Percentiles rank a stretch among this genome's conserved stretches.
These are phyloP conservation scores for Regulus satrapa DNA, from an alignment of 2,113 vertebrate species.

Conservation along the genomic window DNA sequence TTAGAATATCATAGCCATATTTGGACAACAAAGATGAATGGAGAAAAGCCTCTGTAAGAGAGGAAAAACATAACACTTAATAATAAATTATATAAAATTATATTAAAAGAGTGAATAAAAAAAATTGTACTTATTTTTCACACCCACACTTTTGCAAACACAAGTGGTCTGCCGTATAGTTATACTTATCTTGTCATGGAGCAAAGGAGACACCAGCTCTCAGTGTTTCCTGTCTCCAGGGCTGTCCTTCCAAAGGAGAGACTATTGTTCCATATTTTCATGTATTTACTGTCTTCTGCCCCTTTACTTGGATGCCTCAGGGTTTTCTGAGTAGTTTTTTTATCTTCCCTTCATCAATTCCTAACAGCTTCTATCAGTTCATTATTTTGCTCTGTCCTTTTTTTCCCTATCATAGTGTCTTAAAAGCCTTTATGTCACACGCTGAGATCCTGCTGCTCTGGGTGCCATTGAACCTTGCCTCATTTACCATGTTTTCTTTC, in stretches of 20 bases:
- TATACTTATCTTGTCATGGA: fast-evolving
- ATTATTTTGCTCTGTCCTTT: background rate
- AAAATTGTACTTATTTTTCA: background rate
- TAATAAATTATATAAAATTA: background rate
- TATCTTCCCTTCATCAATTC: background rate
- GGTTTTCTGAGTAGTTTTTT: background rate
- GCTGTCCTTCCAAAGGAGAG: background rate
- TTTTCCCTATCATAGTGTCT: background rate
- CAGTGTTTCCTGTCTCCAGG: background rate
- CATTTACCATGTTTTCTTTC: background rate
- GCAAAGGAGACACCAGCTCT: background rate
- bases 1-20: background rate
- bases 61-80: background rate
- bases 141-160: background rate
- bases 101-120: background rate
- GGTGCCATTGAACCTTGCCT: background rate
- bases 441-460: background rate
- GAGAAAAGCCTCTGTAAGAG: background rate
- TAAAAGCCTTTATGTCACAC: background rate
- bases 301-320: background rate
- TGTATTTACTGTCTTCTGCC: background rate
- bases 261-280: background rate
- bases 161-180: background rate
- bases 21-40: background rate
- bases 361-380: background rate